Base-by-base conservation (phyloP, 2,113 vertebrate genomes). In the Grammatotria lemairii region DNA sequence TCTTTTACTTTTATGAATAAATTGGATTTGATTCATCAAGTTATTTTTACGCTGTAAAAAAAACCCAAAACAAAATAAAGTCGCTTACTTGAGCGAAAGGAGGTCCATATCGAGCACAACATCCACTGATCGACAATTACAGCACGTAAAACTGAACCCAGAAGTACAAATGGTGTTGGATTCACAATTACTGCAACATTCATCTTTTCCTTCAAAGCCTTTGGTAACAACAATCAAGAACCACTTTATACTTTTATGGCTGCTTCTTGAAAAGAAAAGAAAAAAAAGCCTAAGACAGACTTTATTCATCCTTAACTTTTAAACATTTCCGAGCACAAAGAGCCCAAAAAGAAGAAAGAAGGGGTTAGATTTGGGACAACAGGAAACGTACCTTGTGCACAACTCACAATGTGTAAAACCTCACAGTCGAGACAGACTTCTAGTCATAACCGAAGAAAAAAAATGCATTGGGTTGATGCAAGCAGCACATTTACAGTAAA, bases 401-500 rank as follows among this genome's bases (percentile, higher is more conserved):
- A 90, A 92, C 87, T 95, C 92, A 95, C 93, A 93, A 95, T 63
- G 89, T 93, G 83, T 91, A 94, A 94, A 93, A 94, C 82, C 95
- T 95, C 94, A 96, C 94, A 94, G 92, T 95, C 65, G 78, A 93
- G 86, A 94, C 93, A 93, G 57, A 95, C 84, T 92, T 94, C 84
- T 89, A 92, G 68, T 89, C 85, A 90, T 85, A 92, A 92, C 85
- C 92, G 93, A 95, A 91, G 91, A 94, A 95, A 91, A 91, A 91
- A 93, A 94, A 96, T 81, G 93, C 91, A 96, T 94, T 82, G 86
- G 92, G 91, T 95, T 89, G 79, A 95, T 93, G 89, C 79, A 96
- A 96, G 95, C 96, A 96, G 96, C 94, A 93, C 91, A 96, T 93
- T 93, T 92, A 95, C 90, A 96, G 93, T 93, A 95, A 95, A 96